Percentiles rank a stretch among this genome's conserved stretches.
Evolutionary conservation across 2,888 invertebrate species (phyloP).

Genomic region (Drosophila nr. perissopoda): DNA sequence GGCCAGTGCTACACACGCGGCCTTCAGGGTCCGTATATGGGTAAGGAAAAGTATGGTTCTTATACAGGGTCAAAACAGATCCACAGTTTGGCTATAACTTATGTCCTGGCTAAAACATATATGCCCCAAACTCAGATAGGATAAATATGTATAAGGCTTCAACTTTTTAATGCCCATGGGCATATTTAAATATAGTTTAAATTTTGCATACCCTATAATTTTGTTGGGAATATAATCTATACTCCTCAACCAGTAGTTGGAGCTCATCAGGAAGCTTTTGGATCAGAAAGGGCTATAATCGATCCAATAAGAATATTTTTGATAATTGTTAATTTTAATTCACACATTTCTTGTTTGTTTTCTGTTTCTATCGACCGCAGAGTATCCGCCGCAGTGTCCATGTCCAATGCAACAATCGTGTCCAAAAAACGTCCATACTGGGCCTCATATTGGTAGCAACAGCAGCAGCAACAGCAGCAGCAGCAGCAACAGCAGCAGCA

Average conservation of each 20-base stretch:
- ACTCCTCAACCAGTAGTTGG: not conserved
- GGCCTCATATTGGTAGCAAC: constrained; percentile 98
- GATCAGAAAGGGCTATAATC: not conserved
- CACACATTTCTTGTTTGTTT: not conserved
- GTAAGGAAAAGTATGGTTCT: constrained; percentile 85
- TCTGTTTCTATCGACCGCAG: constrained; percentile 77
- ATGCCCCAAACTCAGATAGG: not conserved
- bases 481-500: constrained; percentile 69
- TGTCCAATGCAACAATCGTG: constrained; percentile 97
- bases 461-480: constrained; percentile 90
- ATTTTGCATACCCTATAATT: not conserved
- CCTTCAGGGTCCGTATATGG: constrained; percentile 85
- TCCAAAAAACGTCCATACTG: constrained; percentile 99
- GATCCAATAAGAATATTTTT: not conserved
- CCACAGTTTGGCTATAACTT: not conserved
- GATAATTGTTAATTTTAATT: not conserved
- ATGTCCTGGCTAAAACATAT: not conserved
- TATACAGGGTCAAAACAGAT: constrained; percentile 8
- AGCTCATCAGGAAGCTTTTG: not conserved
- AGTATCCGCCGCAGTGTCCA: constrained; percentile 88
- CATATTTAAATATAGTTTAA: not conserved
- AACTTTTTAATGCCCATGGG: not conserved
- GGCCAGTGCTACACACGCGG: constrained; percentile 87
- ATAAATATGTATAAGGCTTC: not conserved
- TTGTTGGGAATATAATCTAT: not conserved